These are phyloP conservation scores for Porites rus DNA, from an alignment of 92 coral and sea anemone species.

Conservation along the genomic window DNA sequence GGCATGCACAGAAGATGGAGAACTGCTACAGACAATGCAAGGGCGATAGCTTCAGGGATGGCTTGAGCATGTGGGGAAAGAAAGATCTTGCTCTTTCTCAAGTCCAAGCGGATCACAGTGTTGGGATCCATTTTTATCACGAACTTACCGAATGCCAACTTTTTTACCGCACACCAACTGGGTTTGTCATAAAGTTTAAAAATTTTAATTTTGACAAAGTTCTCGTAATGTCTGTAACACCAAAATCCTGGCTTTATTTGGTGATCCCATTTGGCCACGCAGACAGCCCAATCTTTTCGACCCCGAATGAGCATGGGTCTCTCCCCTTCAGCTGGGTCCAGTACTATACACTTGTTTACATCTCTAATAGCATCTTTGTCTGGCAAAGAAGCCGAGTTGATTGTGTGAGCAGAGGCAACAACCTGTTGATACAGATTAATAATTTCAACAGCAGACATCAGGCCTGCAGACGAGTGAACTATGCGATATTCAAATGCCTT, in stretches of 20 bases:
- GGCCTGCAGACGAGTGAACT: constrained; percentile 53
- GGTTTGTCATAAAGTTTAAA: constrained; percentile 12
- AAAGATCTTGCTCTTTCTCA: constrained; percentile 27
- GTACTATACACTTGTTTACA: constrained; percentile 13
- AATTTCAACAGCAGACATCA: constrained; percentile 70
- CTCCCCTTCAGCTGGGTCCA: constrained; percentile 39
- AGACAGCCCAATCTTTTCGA: constrained; percentile 58
- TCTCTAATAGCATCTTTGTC: constrained; percentile 29
- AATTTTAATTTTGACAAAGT: background rate
- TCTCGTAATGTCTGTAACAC: background rate
- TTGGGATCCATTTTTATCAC: constrained; percentile 18
- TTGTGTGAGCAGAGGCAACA: constrained; percentile 61
- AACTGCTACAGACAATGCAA: constrained; percentile 55
- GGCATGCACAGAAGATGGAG: constrained; percentile 73
- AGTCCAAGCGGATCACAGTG: constrained; percentile 11
- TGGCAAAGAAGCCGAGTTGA: constrained; percentile 49
- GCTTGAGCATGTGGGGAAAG: constrained; percentile 44
- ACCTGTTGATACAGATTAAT: constrained; percentile 42
- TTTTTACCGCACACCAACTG: constrained; percentile 63
- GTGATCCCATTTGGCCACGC: constrained; percentile 61
- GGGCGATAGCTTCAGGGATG: constrained; percentile 61
- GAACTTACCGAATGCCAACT: constrained; percentile 30
- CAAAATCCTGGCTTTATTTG: background rate
- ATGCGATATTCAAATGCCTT: constrained; percentile 51
- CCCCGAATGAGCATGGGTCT: constrained; percentile 71